These are phyloP conservation scores for Plodia interpunctella DNA, from an alignment of 1,140 invertebrate genomes.

Conservation along the genomic window DNA sequence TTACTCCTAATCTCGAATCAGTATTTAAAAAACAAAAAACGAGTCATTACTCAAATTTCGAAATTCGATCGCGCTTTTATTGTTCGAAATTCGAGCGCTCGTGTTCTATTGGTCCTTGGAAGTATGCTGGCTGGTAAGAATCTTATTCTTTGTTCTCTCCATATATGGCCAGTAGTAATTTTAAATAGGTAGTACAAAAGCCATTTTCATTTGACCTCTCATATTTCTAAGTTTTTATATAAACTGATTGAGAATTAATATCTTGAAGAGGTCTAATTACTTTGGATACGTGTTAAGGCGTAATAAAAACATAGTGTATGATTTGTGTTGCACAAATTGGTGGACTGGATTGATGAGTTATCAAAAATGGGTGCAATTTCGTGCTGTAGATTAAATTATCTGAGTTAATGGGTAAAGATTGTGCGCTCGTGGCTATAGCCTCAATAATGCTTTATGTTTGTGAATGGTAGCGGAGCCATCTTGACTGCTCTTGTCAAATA, in stretches of 20 bases:
- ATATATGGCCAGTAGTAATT: conserved; percentile 6
- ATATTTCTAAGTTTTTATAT: background rate
- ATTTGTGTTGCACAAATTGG: conserved; percentile 12
- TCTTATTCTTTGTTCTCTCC: conserved; percentile 5
- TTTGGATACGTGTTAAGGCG: conserved; percentile 10
- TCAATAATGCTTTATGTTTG: background rate
- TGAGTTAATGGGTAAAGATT: background rate
- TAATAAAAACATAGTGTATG: conserved; percentile 9
- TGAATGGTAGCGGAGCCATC: background rate
- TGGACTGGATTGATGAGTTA: conserved; percentile 7
- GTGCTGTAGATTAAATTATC: conserved; percentile 6
- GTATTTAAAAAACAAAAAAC: conserved; percentile 7
- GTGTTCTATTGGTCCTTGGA: conserved; percentile 11
- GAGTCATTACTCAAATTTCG: conserved; percentile 12
- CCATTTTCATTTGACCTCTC: background rate
- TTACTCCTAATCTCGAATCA: conserved; percentile 6
- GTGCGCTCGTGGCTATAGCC: conserved; percentile 3
- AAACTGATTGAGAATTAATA: background rate
- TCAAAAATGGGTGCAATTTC: conserved; percentile 6
- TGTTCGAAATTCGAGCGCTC: conserved; percentile 11
- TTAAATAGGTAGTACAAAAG: conserved; percentile 5
- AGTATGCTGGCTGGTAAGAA: conserved; percentile 9
- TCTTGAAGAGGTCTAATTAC: background rate
- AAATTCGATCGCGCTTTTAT: conserved; percentile 11
- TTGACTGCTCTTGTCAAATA: too few species aligned